phyloP scores from a whole-genome alignment of 2,888 invertebrate genomes.

The Diadegma fenestrale region DNA sequence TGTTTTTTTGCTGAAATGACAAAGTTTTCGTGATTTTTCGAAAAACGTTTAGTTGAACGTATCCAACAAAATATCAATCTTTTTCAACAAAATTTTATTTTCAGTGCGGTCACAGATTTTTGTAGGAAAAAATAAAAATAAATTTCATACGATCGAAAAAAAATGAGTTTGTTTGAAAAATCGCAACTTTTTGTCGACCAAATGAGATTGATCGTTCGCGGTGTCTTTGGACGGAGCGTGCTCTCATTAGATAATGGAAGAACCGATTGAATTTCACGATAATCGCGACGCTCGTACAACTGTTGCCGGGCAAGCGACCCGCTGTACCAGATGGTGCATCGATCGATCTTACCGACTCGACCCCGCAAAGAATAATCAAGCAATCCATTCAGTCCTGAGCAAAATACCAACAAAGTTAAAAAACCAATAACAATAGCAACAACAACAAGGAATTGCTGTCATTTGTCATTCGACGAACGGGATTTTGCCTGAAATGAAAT shows the following conservation, averaged over 20 bases:
- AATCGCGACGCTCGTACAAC: constrained; percentile 47
- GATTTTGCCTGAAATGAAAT: neutral
- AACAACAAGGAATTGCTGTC: neutral
- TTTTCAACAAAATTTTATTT: too few species aligned
- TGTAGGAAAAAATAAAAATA: neutral
- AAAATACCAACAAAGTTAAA: neutral
- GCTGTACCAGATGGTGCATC: constrained; percentile 11
- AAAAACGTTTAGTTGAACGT: too few species aligned
- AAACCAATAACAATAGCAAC: too few species aligned
- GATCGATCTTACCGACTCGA: constrained; percentile 45
- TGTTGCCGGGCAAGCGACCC: constrained; percentile 32
- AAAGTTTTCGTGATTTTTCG: too few species aligned
- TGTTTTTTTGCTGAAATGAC: too few species aligned
- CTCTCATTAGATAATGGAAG: constrained; percentile 59
- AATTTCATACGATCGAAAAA: neutral
- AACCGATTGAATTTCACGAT: constrained; percentile 59
- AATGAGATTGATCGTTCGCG: constrained; percentile 21
- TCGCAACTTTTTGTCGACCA: neutral
- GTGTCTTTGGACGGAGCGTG: constrained; percentile 39
- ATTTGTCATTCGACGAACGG: neutral
- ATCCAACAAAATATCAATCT: too few species aligned
- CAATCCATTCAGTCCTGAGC: neutral
- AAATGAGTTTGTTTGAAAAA: constrained; percentile 1
- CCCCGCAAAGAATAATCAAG: neutral
- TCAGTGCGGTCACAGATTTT: too few species aligned